Conservation (phyloP, 2,888 invertebrate species). For the Deroplatys truncata region DNA sequence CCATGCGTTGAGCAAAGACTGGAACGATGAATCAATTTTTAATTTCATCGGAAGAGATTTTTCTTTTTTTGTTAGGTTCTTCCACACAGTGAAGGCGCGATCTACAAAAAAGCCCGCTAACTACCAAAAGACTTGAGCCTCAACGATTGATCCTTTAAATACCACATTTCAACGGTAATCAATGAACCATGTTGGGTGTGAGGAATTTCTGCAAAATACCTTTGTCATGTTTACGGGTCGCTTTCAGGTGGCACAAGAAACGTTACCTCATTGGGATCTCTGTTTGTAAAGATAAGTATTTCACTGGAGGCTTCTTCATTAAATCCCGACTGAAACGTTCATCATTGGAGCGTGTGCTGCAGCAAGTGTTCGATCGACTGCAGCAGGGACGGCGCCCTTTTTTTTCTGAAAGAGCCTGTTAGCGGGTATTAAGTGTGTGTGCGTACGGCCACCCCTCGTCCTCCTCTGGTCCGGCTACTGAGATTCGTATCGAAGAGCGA, state of each 20-base stretch:
- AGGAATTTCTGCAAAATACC: too few species aligned
- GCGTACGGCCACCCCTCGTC: not conserved
- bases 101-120: too few species aligned
- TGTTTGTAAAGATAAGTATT: not conserved
- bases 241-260: not conserved
- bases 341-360: not conserved
- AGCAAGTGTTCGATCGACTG: not conserved
- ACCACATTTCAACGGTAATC: too few species aligned
- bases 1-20: too few species aligned
- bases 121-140: too few species aligned
- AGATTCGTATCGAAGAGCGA: not conserved
- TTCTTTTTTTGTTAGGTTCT: too few species aligned
- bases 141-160: too few species aligned
- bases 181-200: too few species aligned
- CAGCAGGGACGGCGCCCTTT: not conserved
- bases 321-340: not conserved
- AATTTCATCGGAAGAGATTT: too few species aligned
- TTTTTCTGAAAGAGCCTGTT: not conserved
- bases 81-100: too few species aligned
- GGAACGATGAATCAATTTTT: too few species aligned
- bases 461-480: not conserved
- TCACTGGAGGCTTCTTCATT: not conserved
- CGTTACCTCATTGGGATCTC: not conserved
- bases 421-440: not conserved
- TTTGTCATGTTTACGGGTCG: too few species aligned